Evolutionary conservation across 2,113 vertebrate species (phyloP).

Genomic region (Chiloscyllium plagiosum): DNA sequence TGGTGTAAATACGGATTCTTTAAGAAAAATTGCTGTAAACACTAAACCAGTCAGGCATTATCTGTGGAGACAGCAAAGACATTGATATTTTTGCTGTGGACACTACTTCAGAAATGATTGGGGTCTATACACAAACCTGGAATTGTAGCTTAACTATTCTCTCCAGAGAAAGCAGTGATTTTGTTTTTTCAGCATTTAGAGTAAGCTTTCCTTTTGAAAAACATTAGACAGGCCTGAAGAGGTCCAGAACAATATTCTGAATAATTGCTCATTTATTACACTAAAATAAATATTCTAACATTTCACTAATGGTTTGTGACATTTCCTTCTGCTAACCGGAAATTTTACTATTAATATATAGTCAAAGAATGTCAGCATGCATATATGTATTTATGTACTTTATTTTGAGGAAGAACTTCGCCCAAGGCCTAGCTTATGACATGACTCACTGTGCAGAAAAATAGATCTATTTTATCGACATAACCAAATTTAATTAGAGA

Average conservation of each 20-base stretch:
- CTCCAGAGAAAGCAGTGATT: background rate
- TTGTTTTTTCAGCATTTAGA: background rate
- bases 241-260: background rate
- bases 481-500: conserved; percentile 13
- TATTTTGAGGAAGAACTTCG: background rate
- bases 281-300: background rate
- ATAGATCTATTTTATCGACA: background rate
- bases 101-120: background rate
- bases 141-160: background rate
- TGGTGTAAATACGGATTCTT: background rate
- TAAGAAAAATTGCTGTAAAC: background rate
- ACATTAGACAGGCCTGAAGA: background rate
- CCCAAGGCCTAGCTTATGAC: background rate
- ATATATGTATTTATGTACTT: background rate
- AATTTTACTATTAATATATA: background rate
- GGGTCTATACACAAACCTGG: background rate
- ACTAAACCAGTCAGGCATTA: background rate
- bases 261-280: background rate
- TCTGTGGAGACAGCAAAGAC: background rate
- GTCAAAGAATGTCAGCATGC: background rate
- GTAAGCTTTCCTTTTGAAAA: background rate
- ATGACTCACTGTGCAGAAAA: background rate
- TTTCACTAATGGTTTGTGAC: background rate
- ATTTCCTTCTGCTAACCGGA: background rate
- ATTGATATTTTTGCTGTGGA: background rate